A percentile compares a stretch with the other conserved stretches of the same genome.
Conservation (phyloP, 2,113 vertebrate genomes). For the Coptodon bakossiorum region DNA sequence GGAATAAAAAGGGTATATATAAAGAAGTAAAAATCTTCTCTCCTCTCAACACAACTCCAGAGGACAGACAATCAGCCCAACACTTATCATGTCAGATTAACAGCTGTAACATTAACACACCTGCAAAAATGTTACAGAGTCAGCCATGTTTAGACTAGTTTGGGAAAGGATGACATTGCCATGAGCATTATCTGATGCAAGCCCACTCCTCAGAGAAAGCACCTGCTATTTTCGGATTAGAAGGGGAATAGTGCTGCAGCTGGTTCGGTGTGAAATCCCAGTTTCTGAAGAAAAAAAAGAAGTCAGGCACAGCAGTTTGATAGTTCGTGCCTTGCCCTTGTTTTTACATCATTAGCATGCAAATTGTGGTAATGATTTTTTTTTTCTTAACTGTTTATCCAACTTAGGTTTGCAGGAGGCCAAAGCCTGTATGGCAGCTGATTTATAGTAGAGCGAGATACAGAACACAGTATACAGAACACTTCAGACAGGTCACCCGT, state of each 20-base stretch:
- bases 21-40: not conserved
- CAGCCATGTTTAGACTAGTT: constrained; percentile 58
- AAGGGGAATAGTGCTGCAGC: not conserved
- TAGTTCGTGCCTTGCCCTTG: not conserved
- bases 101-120: constrained; percentile 58
- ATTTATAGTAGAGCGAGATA: not conserved
- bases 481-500: not conserved
- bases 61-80: not conserved
- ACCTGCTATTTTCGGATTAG: constrained; percentile 6
- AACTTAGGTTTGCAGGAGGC: not conserved
- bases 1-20: not conserved
- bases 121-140: constrained; percentile 41
- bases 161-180: constrained; percentile 31
- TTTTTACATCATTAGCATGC: not conserved
- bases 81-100: constrained; percentile 39
- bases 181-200: constrained; percentile 8
- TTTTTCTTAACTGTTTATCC: not conserved
- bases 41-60: not conserved
- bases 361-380: not conserved
- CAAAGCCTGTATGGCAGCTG: fast-evolving
- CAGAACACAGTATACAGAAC: not conserved
- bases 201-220: not conserved
- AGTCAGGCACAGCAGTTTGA: not conserved
- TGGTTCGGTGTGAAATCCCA: not conserved
- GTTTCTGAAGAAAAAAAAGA: not conserved